Evolutionary conservation across 2,888 invertebrate genomes (phyloP).

Genomic region (Trisateles emortualis): DNA sequence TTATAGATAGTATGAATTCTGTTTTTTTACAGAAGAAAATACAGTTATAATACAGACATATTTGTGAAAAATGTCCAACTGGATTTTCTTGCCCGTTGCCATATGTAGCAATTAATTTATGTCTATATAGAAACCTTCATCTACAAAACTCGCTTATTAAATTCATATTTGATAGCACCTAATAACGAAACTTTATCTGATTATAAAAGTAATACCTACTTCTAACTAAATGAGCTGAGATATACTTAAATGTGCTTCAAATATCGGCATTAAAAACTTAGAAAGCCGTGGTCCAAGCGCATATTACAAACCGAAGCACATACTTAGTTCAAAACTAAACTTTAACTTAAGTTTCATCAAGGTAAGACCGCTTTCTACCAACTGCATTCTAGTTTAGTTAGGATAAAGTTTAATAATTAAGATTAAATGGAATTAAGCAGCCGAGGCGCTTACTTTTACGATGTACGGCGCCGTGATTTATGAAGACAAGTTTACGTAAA

Average conservation of each 20-base stretch:
- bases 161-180: too few relatives aligned
- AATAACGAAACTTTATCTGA: too few relatives aligned
- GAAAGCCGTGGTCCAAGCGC: slow-evolving; percentile 18
- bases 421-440: slow-evolving; percentile 21
- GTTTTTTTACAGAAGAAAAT: too few relatives aligned
- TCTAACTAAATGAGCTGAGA: too few relatives aligned
- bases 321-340: slow-evolving; percentile 32
- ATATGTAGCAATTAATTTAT: too few relatives aligned
- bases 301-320: slow-evolving; percentile 20
- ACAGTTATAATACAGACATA: too few relatives aligned
- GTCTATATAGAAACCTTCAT: too few relatives aligned
- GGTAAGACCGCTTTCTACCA: slow-evolving; percentile 29
- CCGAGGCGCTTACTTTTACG: slow-evolving; percentile 14
- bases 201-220: too few relatives aligned
- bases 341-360: slow-evolving; percentile 39
- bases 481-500: slow-evolving; percentile 1
- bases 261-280: slow-evolving; percentile 18
- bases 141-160: too few relatives aligned
- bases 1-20: too few relatives aligned
- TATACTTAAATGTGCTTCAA: not conserved
- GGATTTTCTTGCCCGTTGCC: too few relatives aligned
- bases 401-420: slow-evolving; percentile 25
- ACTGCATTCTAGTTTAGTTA: slow-evolving; percentile 22
- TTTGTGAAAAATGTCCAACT: too few relatives aligned
- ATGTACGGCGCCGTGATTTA: slow-evolving; percentile 13